These are phyloP conservation scores for Alces alces DNA, from an alignment of 2,113 vertebrate genomes.

Conservation along the genomic window DNA sequence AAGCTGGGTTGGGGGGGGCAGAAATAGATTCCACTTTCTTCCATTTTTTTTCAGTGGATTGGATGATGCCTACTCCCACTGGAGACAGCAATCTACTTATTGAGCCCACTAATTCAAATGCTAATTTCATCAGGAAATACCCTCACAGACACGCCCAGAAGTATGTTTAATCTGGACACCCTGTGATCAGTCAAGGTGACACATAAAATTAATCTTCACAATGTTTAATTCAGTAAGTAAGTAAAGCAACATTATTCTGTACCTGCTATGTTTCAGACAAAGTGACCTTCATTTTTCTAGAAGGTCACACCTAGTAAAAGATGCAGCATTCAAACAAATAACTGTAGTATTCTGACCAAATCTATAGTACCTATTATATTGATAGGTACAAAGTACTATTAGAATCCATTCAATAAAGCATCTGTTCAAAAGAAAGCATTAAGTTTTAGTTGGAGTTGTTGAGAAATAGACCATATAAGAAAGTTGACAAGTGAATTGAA, in stretches of 20 bases:
- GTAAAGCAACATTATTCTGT: not conserved
- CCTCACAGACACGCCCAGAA: not conserved
- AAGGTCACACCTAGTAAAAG: not conserved
- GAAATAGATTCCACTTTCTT: not conserved
- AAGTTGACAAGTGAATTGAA: not conserved
- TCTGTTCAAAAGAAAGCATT: not conserved
- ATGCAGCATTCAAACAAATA: not conserved
- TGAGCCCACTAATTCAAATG: not conserved
- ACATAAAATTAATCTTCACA: not conserved
- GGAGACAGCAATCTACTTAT: not conserved
- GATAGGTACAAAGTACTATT: not conserved
- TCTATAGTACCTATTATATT: not conserved
- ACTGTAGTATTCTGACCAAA: not conserved
- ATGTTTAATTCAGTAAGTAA: not conserved
- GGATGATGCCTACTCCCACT: not conserved
- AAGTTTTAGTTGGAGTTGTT: not conserved
- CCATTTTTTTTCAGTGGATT: not conserved
- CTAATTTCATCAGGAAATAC: not conserved
- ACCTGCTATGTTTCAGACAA: not conserved
- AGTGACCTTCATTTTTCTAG: not conserved
- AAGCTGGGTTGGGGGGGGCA: fast-evolving
- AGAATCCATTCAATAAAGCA: not conserved
- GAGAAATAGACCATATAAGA: not conserved
- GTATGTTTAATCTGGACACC: not conserved
- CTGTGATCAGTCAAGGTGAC: not conserved